Conservation (phyloP, 2,113 vertebrate species). For the Cyanoramphus novaezelandiae region DNA sequence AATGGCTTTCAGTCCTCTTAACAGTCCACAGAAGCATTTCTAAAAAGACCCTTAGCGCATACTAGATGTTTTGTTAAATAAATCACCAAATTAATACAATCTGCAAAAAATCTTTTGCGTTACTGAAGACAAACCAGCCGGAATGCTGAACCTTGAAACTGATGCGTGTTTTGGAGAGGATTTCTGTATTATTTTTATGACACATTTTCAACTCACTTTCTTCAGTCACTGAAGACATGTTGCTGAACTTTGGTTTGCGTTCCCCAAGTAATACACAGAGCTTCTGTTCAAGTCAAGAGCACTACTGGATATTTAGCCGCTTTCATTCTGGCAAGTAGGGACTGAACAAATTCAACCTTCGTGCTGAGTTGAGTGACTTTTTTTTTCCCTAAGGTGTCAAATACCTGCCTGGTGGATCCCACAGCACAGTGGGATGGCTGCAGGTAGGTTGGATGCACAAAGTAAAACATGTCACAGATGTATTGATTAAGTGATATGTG, state of each 20-base stretch:
- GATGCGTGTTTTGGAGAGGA: rapidly evolving
- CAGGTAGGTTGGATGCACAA: not conserved
- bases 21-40: not conserved
- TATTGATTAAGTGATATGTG: rapidly evolving
- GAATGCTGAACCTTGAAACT: not conserved
- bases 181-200: not conserved
- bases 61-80: not conserved
- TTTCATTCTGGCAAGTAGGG: not conserved
- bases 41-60: not conserved
- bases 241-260: not conserved
- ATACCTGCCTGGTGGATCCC: not conserved
- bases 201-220: not conserved
- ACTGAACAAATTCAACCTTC: not conserved
- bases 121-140: not conserved
- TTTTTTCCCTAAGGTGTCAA: not conserved
- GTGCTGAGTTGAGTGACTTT: rapidly evolving
- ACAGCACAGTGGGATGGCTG: rapidly evolving
- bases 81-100: not conserved
- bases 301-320: not conserved
- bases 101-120: not conserved
- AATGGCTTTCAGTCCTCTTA: not conserved
- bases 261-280: not conserved
- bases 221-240: not conserved
- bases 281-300: not conserved
- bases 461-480: not conserved